Base-by-base conservation (phyloP, 1,140 invertebrate genomes). In the Drosophila tsacasi region DNA sequence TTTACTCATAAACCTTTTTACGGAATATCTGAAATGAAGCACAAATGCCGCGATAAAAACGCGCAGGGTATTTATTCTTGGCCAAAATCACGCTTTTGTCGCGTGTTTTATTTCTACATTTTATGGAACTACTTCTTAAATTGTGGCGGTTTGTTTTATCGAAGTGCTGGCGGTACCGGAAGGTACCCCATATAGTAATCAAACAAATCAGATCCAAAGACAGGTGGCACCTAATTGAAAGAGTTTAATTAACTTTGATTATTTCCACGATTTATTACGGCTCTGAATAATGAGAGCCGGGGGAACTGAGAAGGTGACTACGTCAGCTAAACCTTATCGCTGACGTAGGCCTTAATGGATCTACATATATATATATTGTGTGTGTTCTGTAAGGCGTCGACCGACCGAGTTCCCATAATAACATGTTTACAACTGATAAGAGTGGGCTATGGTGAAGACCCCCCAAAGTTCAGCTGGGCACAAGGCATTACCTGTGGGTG, bases 351-450 rank as follows among this genome's bases (percentile, higher is more conserved):
- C 35, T n/a, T 35, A 40, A 39, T 63, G 10, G 57, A 64, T 59
- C 54, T 80, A n/a, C n/a, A n/a, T n/a, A n/a, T n/a, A n/a, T n/a
- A n/a, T n/a, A 75, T 47, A 62, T 47, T 58, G 44, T 60, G 39
- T 60, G 23, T 57, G 23, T 19, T 54, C 71, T 76, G 69, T 50
- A 40, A 80, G 61, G 40, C 66, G 37, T 65, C 46, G 35, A 32
- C 63, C 39, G 63, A 32, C 63, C 64, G 39, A 71, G 63, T 71
- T 68, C 67, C 64, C 64, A 71, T 57, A 71, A 71, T 67, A 65
- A 37, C 63, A 71, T 87, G 84, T 89, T 87, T 87, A 89, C 84
- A 79, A 47, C 52, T 64, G 85, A 87, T 87, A 84, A 81, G 57
- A 32, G 21, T 50, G 15, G 39, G 49, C 17, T 27, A 13, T 8